Percentiles rank a stretch among this genome's conserved stretches.
Conservation (phyloP, 92 coral and sea anemone species). For the Epizoanthus rinbou region DNA sequence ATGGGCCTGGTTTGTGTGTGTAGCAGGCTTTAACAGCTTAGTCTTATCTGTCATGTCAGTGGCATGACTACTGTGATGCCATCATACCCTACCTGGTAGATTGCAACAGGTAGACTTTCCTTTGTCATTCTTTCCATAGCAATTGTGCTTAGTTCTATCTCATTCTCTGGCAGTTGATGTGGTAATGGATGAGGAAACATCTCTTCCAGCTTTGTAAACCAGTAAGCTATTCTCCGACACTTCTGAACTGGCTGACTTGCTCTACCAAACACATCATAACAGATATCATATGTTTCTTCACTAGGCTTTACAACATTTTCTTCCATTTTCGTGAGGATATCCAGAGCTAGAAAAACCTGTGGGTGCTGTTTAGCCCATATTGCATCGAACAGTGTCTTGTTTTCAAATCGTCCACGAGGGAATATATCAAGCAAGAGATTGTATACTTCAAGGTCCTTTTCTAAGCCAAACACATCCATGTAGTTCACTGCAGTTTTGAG, state of each 20-base stretch:
- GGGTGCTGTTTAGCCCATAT: slow-evolving; percentile 97
- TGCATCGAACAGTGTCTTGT: slow-evolving; percentile 93
- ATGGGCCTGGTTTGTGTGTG: too few relatives aligned
- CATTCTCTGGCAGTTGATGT: slow-evolving; percentile 73
- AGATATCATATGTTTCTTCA: slow-evolving; percentile 80
- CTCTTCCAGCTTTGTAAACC: slow-evolving; percentile 92
- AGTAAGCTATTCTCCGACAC: slow-evolving; percentile 83
- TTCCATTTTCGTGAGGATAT: slow-evolving; percentile 92
- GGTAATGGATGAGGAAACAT: slow-evolving; percentile 98
- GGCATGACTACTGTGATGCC: background rate
- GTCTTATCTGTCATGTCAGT: too few relatives aligned
- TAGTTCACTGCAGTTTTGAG: slow-evolving; percentile 74
- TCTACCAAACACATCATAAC: slow-evolving; percentile 87
- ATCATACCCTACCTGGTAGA: slow-evolving; percentile 64
- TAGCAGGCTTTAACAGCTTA: too few relatives aligned
- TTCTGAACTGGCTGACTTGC: slow-evolving; percentile 97
- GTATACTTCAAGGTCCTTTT: slow-evolving; percentile 79
- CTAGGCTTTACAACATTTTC: slow-evolving; percentile 88
- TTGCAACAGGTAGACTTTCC: slow-evolving; percentile 58
- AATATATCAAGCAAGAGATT: slow-evolving; percentile 81
- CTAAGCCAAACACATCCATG: slow-evolving; percentile 85
- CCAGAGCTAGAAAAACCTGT: slow-evolving; percentile 89
- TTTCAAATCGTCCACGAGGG: slow-evolving; percentile 87
- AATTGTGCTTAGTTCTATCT: slow-evolving; percentile 74
- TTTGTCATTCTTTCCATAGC: slow-evolving; percentile 85